Evolutionary conservation across 2,888 invertebrate species (phyloP).

Genomic region (Mactromeris polynyma): DNA sequence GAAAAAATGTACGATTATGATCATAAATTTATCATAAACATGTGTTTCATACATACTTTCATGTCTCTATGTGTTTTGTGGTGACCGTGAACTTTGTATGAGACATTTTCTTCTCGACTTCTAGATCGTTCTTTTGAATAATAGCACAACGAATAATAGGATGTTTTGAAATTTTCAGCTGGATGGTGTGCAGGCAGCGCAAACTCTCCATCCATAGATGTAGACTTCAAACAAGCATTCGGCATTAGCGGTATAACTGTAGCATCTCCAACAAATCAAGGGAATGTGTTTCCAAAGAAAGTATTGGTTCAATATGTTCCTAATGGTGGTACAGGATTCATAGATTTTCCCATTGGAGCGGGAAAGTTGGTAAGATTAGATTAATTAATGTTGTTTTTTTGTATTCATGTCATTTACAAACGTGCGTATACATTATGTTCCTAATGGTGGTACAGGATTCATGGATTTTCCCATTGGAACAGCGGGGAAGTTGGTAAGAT

Average conservation of each 20-base stretch:
- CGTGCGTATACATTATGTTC: not conserved
- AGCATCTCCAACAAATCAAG: not conserved
- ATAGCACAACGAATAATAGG: too few species aligned
- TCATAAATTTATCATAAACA: too few species aligned
- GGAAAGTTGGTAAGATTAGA: slow-evolving; percentile 9
- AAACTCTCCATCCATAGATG: not conserved
- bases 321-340: slow-evolving; percentile 22
- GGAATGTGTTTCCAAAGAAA: not conserved
- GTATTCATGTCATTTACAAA: not conserved
- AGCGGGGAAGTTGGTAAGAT: slow-evolving; percentile 11
- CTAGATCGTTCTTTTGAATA: too few species aligned
- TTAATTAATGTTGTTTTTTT: not conserved
- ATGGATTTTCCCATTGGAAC: slow-evolving; percentile 18
- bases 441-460: slow-evolving; percentile 30
- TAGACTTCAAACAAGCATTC: slow-evolving; percentile 25
- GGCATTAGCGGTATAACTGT: slow-evolving; percentile 18
- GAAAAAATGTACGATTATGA: too few species aligned
- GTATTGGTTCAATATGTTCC: slow-evolving; percentile 53
- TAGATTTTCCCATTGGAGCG: slow-evolving; percentile 17
- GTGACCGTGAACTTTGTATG: too few species aligned
- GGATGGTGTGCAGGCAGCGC: slow-evolving; percentile 27
- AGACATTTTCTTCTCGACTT: too few species aligned
- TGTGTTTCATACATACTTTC: too few species aligned
- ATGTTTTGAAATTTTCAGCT: not conserved
- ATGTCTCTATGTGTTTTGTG: too few species aligned